Evolutionary conservation across 2,888 invertebrate genomes (phyloP).

Genomic region (Stegophylla sp.): DNA sequence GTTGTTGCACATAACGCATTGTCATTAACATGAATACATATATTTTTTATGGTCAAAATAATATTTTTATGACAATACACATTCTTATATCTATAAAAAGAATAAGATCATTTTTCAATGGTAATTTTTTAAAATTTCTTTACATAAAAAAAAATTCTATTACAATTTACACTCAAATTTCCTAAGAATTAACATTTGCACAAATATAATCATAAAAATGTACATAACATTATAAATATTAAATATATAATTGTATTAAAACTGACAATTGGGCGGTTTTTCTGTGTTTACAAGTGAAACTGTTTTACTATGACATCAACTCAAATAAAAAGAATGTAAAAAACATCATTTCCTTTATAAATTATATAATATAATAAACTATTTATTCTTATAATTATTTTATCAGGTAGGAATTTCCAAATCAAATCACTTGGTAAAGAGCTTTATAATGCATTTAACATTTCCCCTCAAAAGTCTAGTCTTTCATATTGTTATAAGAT

Average conservation of each 20-base stretch:
- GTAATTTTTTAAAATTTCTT: conserved; percentile 35
- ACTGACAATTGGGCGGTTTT: conserved; percentile 47
- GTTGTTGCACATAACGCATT: conserved; percentile 15
- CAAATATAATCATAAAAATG: conserved; percentile 52
- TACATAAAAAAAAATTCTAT: conserved; percentile 44
- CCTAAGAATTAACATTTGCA: conserved; percentile 56
- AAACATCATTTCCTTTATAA: conserved; percentile 54
- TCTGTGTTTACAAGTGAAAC: conserved; percentile 25
- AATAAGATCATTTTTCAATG: conserved; percentile 57
- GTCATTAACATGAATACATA: conserved; percentile 48
- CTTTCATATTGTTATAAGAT: conserved; percentile 10
- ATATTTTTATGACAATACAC: conserved; percentile 43
- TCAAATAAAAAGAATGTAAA: conserved; percentile 54
- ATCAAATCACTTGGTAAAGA: conserved; percentile 43
- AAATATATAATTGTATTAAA: conserved; percentile 52
- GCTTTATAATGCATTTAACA: conserved; percentile 24
- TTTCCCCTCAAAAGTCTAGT: conserved; percentile 18
- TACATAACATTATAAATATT: conserved; percentile 55
- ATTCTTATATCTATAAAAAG: conserved; percentile 55
- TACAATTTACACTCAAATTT: conserved; percentile 45
- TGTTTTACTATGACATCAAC: conserved; percentile 46
- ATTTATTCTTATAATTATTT: conserved; percentile 44
- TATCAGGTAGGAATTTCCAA: conserved; percentile 47
- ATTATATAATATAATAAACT: conserved; percentile 30
- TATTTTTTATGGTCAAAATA: conserved; percentile 54